Evolutionary conservation across 2,113 vertebrate species (phyloP).

Genomic region (Ctenomys sociabilis): DNA sequence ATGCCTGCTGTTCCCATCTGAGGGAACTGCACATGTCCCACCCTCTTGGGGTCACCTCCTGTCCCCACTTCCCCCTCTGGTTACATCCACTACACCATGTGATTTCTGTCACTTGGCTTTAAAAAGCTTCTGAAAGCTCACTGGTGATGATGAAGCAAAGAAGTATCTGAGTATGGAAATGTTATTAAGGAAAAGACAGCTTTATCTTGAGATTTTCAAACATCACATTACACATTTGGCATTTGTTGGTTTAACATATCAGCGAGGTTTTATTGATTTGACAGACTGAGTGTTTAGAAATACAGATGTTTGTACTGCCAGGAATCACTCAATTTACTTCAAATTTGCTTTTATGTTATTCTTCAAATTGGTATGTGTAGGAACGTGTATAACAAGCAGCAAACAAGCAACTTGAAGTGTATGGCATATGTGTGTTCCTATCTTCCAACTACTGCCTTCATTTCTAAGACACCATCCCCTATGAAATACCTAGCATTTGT

Average conservation of each 20-base stretch:
- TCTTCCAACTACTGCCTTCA: background rate
- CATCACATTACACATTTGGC: background rate
- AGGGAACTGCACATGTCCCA: background rate
- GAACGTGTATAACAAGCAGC: background rate
- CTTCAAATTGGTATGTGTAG: background rate
- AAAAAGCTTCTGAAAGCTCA: background rate
- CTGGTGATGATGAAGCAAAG: background rate
- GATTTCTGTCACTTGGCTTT: background rate
- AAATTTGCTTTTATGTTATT: conserved; percentile 11
- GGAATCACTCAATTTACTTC: background rate
- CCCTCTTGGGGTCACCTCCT: background rate
- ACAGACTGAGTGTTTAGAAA: background rate
- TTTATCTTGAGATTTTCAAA: background rate
- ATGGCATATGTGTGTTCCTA: background rate
- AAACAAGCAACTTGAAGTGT: background rate
- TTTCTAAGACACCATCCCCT: background rate
- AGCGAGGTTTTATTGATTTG: background rate
- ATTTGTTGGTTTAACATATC: background rate
- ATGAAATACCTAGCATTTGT: background rate
- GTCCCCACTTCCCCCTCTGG: background rate
- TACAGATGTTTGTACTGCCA: background rate
- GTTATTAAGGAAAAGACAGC: background rate
- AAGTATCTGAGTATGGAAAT: background rate
- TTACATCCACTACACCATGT: background rate
- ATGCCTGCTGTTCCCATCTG: background rate